Conservation (phyloP, 1,140 invertebrate genomes). For the Sycophaga agraensis region DNA sequence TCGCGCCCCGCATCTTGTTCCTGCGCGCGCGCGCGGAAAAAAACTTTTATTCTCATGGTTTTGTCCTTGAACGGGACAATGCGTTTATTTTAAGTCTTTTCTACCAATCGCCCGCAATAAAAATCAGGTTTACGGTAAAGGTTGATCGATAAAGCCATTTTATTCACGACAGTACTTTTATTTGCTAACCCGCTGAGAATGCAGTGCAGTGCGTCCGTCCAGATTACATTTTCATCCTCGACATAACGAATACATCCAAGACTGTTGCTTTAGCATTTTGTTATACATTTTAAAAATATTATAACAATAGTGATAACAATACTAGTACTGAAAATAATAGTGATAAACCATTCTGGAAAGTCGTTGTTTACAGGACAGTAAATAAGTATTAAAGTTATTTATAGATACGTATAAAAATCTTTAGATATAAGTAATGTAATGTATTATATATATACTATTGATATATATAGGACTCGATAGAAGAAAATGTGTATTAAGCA, state of each 20-base stretch:
- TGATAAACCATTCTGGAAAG: background rate
- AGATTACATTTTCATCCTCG: background rate
- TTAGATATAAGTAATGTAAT: background rate
- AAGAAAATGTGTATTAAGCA: background rate
- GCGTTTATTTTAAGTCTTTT: too few relatives aligned
- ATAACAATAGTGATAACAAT: background rate
- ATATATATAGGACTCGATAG: background rate
- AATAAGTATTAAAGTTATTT: background rate
- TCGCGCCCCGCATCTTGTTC: too few relatives aligned
- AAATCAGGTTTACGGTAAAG: too few relatives aligned
- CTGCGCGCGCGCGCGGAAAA: too few relatives aligned
- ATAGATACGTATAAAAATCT: background rate
- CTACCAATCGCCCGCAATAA: too few relatives aligned
- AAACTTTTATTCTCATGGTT: too few relatives aligned
- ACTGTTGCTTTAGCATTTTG: background rate
- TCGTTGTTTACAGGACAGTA: too few relatives aligned
- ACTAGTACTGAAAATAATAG: background rate
- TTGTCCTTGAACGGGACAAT: too few relatives aligned
- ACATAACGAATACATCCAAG: conserved; percentile 1
- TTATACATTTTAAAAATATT: background rate
- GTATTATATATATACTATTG: background rate
- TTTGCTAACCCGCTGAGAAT: too few relatives aligned
- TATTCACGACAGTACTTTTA: too few relatives aligned
- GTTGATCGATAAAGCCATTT: too few relatives aligned
- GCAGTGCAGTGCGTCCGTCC: background rate